phyloP scores from a whole-genome alignment of 2,888 invertebrate genomes.

The Mythimna impura region DNA sequence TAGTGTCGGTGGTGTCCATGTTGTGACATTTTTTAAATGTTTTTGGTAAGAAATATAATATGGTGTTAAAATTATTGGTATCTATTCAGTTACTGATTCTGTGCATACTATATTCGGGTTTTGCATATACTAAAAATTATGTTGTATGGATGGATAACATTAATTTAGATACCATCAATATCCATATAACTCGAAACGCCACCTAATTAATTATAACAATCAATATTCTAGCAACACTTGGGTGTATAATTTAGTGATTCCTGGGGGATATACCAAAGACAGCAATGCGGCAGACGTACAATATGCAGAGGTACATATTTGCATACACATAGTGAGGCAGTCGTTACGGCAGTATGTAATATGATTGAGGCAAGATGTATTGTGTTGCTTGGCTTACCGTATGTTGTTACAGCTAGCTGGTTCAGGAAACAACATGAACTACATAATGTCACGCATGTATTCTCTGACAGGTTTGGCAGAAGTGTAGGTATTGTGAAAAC shows the following conservation, averaged over 20 bases:
- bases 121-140: no score
- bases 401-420: neutral
- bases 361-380: slow-evolving; percentile 69
- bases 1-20: no score
- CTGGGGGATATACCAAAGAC: slow-evolving; percentile 68
- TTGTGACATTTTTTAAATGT: no score
- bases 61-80: no score
- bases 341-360: slow-evolving; percentile 72
- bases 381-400: slow-evolving; percentile 7
- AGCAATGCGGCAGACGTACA: slow-evolving; percentile 76
- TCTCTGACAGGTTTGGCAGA: neutral
- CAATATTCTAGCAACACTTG: slow-evolving; percentile 53
- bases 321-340: slow-evolving; percentile 71
- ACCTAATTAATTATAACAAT: slow-evolving; percentile 56
- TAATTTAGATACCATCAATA: slow-evolving; percentile 26
- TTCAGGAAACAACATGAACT: neutral
- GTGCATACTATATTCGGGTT: no score
- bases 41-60: no score
- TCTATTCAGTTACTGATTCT: no score
- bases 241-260: slow-evolving; percentile 54
- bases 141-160: neutral
- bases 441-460: neutral
- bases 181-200: slow-evolving; percentile 26
- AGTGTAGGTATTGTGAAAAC: neutral
- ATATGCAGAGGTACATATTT: slow-evolving; percentile 77